phyloP scores from a whole-genome alignment of 2,113 vertebrate species.

The Malurus alboscapulatus region DNA sequence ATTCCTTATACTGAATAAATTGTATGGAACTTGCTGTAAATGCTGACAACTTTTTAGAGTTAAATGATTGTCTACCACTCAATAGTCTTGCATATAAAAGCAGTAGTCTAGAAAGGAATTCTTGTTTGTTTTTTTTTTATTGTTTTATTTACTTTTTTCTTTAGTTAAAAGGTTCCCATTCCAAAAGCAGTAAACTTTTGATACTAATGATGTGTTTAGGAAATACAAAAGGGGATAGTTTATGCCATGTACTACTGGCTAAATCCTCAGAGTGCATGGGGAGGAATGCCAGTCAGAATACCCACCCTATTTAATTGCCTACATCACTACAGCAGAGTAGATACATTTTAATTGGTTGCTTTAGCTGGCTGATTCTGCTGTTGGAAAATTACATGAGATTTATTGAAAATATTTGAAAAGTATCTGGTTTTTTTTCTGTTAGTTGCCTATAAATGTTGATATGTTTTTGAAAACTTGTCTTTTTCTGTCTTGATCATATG shows the following conservation, averaged over 20 bases:
- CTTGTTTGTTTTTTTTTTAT: neutral
- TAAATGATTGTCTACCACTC: neutral
- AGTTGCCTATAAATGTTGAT: accelerated
- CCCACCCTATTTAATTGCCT: neutral
- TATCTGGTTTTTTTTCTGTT: neutral
- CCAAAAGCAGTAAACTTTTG: neutral
- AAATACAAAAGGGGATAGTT: neutral
- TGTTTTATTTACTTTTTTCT: neutral
- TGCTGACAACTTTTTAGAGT: neutral
- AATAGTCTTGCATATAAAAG: neutral
- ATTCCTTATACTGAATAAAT: neutral
- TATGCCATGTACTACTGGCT: neutral
- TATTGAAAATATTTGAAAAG: neutral
- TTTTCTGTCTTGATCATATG: neutral
- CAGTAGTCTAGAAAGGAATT: neutral
- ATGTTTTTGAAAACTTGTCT: neutral
- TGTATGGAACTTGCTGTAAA: neutral
- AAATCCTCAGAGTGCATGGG: neutral
- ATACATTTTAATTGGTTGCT: neutral
- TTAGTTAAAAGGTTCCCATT: neutral
- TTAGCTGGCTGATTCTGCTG: neutral
- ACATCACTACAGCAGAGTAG: neutral
- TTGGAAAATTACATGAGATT: neutral
- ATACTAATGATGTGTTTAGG: neutral
- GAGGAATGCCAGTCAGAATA: neutral